Evolutionary conservation across 2,888 invertebrate genomes (phyloP), one percentile per base, ranked within the genome.

Genomic region (Chaetogeoica ovagalla): DNA sequence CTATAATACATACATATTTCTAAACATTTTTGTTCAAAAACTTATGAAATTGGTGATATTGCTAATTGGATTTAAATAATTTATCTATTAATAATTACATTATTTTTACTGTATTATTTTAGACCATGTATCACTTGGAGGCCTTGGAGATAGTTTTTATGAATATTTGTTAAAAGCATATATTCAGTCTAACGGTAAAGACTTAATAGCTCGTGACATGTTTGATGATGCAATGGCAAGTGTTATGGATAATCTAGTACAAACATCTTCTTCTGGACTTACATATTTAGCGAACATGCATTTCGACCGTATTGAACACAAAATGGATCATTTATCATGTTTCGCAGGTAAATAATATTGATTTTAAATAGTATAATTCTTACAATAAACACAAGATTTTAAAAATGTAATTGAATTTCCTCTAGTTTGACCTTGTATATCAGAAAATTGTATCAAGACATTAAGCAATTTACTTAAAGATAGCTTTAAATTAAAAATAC

Each of bases 311-410:
- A 89, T 95, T 39, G 98, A 98, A 85, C 95, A 96, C 87, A 98
- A 98, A 89, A 97, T 98, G 96, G 99, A 98, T 86, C 98, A 99
- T 87, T 88, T 99, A 81, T 96, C 96, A 1, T 99, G 99, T 86
- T 99, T 99, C 86, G 91, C 95, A 82, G 97, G 96, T 95, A 86
- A 85, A 86, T 84, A 77, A 62, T 52, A 48, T 48, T 15, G 15
- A 48, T 48, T n/a, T n/a, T 48, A 1, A 48, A 13, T 48, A 48
- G 48, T 48, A 48, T 48, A 48, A 13, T 48, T 48, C 13, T 13
- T 13, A 48, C 48, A 13, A 48, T 43, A 48, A 48, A 48, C 13
- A 13, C 13, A 48, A 1, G 13, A 3, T 48, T 11, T 48, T 48
- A 48, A 48, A 48, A 48, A 48, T 11, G 1, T 13, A 48, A 48